Base-by-base conservation (phyloP, 1,140 invertebrate genomes). In the Daktulosphaira vitifoliae region DNA sequence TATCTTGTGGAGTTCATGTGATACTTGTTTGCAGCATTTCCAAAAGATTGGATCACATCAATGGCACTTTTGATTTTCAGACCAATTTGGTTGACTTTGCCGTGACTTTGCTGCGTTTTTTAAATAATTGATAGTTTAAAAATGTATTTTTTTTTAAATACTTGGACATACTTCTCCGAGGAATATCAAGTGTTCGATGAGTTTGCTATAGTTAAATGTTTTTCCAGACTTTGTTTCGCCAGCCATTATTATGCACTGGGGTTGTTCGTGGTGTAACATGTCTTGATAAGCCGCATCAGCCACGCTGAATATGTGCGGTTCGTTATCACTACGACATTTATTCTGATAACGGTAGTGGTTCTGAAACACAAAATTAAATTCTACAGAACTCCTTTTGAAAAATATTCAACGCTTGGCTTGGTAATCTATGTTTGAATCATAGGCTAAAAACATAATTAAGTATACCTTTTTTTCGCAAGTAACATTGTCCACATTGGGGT, bases 251-350 rank as follows among this genome's bases (percentile, higher is more conserved):
- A 92, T 85, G 72, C 89, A 82, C 72, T 96, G 90, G 2, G 85
- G 80, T 68, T 87, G 84, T 70, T 88, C 81, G 76, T 87, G 87
- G 72, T 92, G 90, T 64, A 89, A 72, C 72, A 87, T 86, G 70
- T 91, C 85, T 76, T 92, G 89, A 74, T 88, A 90, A 26, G 89
- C 88, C 52, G 84, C 82, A 70, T 95, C 92, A 3, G 90, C 90
- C 2, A 94, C 83, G 1, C 87, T 83, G 74, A 87, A 96, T 68
- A 95, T 87, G 72, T 96, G 92, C 0, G 92, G 91, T 22, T 86
- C 84, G 73, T 94, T 92, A 71, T 93, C 90, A 15, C 88, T 91
- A 69, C 90, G 83, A 1, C 87, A 86, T 74, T 90, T 91, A 71
- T 81, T 88, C 69, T 84, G 81, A 72, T 94, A 94, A 74, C 86